These are phyloP conservation scores for Ischnus inquisitorius DNA, from an alignment of 2,888 invertebrate species.

Conservation along the genomic window DNA sequence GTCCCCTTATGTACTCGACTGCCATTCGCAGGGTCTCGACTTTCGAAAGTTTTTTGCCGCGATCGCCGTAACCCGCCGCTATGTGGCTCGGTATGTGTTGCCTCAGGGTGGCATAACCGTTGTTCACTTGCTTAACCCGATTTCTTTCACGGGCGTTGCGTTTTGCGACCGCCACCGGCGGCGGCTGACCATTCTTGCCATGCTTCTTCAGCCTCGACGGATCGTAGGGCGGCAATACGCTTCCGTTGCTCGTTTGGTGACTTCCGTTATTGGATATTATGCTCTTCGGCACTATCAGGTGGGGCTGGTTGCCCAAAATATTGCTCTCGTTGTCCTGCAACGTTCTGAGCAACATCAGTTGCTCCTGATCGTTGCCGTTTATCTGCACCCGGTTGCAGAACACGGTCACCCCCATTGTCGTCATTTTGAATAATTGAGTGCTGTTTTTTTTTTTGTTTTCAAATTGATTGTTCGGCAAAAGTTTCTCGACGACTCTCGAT, in stretches of 20 bases:
- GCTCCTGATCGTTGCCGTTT: conserved; percentile 81
- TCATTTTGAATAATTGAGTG: conserved; percentile 73
- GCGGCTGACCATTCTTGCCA: conserved; percentile 87
- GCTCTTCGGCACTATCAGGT: conserved; percentile 76
- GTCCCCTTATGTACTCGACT: conserved; percentile 94
- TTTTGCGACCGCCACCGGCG: conserved; percentile 93
- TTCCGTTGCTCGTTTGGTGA: conserved; percentile 69
- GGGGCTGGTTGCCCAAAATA: conserved; percentile 80
- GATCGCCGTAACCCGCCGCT: conserved; percentile 89
- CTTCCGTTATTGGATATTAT: conserved; percentile 30
- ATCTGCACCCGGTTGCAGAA: conserved; percentile 81
- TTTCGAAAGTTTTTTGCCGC: conserved; percentile 94
- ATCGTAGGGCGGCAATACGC: conserved; percentile 85
- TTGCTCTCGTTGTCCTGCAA: conserved; percentile 83
- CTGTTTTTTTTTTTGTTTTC: background rate
- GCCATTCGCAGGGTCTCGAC: conserved; percentile 96
- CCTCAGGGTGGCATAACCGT: conserved; percentile 95
- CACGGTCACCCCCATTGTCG: conserved; percentile 84
- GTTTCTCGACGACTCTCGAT: background rate
- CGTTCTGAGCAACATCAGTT: conserved; percentile 82
- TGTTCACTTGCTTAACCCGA: conserved; percentile 96
- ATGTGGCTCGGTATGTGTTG: conserved; percentile 95
- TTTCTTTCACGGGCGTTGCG: conserved; percentile 97
- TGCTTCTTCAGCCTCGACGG: conserved; percentile 85
- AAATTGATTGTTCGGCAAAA: background rate